Evolutionary conservation across 2,797 vertebrate species (phyloP), one percentile per base, ranked within the genome.

Genomic region (Rhynchonycteris naso): DNA sequence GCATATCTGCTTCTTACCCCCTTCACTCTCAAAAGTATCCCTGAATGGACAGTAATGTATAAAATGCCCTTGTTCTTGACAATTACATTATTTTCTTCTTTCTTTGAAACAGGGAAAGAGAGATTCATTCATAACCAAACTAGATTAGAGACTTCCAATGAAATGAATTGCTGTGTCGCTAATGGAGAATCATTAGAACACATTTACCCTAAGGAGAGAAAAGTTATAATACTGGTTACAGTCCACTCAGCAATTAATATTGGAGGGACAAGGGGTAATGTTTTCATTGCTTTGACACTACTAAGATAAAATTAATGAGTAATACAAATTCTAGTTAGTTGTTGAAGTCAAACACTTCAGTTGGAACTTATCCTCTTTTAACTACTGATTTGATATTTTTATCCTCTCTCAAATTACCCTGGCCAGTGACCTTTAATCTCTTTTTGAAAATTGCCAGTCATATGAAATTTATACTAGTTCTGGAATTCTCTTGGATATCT

Each of bases 151-250:
- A 15, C 21, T 18, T 91, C 26, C 15, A 90, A 47, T 81, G 80
- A 84, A 90, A 68, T 75, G 69, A 4, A 35, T 85, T 15, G 88
- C 11, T 7, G 0, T 30, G 58, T 66, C 92, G 15, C 43, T 92
- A 86, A 50, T 22, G 2, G 28, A 66, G 4, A 79, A 58, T 86
- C 1, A 83, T 18, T 75, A 81, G 33, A 78, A 50, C 33, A 82
- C 86, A 9, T 26, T 59, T 88, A 82, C 24, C 6, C 47, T 69
- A 43, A 24, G 14, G 18, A 52, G 22, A 66, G 8, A 85, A 5
- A 43, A 68, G 50, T 85, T 86, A 58, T 90, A 83, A 33, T 65
- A 68, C 52, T 58, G 65, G 90, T 88, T 75, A 89, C 3, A 93
- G 68, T 88, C 61, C 24, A 38, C 47, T 91, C 13, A 82, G 61